Evolutionary conservation across 2,888 invertebrate species (phyloP).

Genomic region (Drosophila demipolita): DNA sequence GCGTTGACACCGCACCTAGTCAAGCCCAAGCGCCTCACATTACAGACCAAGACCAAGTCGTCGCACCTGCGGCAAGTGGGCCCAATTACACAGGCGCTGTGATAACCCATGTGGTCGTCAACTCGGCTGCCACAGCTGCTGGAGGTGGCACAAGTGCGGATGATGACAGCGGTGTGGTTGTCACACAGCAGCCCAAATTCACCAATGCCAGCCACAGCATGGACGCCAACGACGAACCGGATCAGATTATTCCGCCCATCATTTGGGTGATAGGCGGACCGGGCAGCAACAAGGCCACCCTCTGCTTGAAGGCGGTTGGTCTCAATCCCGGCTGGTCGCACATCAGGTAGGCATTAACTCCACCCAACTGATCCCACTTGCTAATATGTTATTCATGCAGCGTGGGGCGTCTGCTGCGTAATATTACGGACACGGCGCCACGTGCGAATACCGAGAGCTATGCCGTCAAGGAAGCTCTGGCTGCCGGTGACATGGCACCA

Average conservation of each 20-base stretch:
- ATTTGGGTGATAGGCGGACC: constrained; percentile 93
- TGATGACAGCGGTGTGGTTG: constrained; percentile 66
- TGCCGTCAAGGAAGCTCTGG: constrained; percentile 89
- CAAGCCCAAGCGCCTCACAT: constrained; percentile 82
- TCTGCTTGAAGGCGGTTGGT: constrained; percentile 90
- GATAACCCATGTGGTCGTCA: constrained; percentile 54
- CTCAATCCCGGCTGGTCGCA: constrained; percentile 91
- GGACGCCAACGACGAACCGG: constrained; percentile 53
- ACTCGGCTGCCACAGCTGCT: constrained; percentile 63
- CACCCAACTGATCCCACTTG: neutral
- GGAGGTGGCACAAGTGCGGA: constrained; percentile 48
- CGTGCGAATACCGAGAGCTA: constrained; percentile 88
- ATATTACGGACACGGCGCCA: constrained; percentile 89
- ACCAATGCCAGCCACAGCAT: constrained; percentile 57
- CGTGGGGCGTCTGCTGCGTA: constrained; percentile 91
- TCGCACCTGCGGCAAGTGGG: constrained; percentile 21
- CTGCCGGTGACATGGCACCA: constrained; percentile 92
- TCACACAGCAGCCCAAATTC: constrained; percentile 74
- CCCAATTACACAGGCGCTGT: constrained; percentile 51
- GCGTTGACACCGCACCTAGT: constrained; percentile 87
- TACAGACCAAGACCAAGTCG: constrained; percentile 56
- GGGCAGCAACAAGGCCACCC: constrained; percentile 94
- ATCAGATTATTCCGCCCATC: constrained; percentile 82
- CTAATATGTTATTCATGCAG: constrained; percentile 83
- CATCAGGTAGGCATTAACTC: constrained; percentile 86